These are phyloP conservation scores for Ceyx cyanopectus DNA, from an alignment of 2,113 vertebrate genomes.

Conservation along the genomic window DNA sequence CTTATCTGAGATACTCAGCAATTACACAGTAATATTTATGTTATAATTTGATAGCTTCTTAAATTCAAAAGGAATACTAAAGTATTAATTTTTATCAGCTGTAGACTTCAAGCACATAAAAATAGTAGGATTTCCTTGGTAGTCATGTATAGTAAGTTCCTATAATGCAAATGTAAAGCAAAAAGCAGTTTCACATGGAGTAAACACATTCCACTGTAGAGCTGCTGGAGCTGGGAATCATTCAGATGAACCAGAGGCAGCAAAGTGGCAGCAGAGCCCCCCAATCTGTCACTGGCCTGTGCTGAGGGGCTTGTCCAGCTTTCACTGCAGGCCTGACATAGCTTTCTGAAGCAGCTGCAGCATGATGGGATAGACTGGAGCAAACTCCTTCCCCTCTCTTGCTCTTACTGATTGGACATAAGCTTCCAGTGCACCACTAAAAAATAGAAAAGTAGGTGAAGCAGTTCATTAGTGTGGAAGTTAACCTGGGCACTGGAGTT, in stretches of 20 bases:
- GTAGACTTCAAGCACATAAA: neutral
- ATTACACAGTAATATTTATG: neutral
- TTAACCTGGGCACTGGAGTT: too few relatives aligned
- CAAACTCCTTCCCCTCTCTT: conserved; percentile 92
- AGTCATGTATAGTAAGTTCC: neutral
- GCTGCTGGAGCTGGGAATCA: neutral
- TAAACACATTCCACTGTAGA: accelerated
- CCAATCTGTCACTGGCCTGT: accelerated
- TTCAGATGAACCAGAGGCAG: accelerated
- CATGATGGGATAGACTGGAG: conserved; percentile 96
- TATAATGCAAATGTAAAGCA: neutral
- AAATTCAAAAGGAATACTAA: neutral
- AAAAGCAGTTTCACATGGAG: neutral
- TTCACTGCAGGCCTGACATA: conserved; percentile 72
- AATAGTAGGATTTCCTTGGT: neutral
- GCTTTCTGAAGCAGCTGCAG: conserved; percentile 92
- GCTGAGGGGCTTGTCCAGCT: accelerated
- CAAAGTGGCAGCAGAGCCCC: accelerated
- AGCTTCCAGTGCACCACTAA: conserved; percentile 91
- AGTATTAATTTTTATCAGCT: neutral
- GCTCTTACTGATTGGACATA: conserved; percentile 93
- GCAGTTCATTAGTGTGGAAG: neutral
- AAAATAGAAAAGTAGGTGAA: neutral
- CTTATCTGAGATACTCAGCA: neutral
- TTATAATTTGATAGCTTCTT: conserved; percentile 15